Evolutionary conservation across 1,140 invertebrate genomes (phyloP).

Genomic region (Polypedilum vanderplanki): DNA sequence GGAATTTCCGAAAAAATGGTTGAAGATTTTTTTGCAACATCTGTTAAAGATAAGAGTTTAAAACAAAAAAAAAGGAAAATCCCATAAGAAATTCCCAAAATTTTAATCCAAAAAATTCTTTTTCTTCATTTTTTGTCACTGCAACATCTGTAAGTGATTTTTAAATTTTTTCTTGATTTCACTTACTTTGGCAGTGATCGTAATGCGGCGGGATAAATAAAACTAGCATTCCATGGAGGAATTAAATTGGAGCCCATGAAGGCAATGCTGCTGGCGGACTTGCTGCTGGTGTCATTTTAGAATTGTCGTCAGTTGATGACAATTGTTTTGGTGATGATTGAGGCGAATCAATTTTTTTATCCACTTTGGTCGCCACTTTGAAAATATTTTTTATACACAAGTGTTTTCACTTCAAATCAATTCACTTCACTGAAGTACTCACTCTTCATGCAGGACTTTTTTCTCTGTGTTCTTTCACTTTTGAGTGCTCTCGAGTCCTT

Average conservation of each 20-base stretch:
- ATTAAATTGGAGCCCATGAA: constrained; percentile 4
- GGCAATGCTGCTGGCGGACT: neutral
- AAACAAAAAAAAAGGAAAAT: no score
- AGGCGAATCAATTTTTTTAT: neutral
- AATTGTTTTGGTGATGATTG: neutral
- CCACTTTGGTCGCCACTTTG: constrained; percentile 22
- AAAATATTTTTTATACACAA: neutral
- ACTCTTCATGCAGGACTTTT: neutral
- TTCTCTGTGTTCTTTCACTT: neutral
- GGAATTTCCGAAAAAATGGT: neutral
- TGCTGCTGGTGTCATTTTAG: constrained; percentile 23
- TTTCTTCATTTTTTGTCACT: neutral
- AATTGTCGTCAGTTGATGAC: no score
- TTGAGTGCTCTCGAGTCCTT: neutral
- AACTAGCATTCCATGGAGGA: neutral
- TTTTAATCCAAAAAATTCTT: neutral
- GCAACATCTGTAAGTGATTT: neutral
- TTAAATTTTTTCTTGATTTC: neutral
- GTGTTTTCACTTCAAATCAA: constrained; percentile 18
- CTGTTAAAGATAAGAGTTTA: neutral
- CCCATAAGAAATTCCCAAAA: no score
- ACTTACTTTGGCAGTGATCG: constrained; percentile 22
- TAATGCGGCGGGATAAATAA: constrained; percentile 3
- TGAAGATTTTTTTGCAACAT: neutral
- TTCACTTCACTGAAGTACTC: constrained; percentile 4